Evolutionary conservation across 2,888 invertebrate species (phyloP), one percentile per base, ranked within the genome.

Genomic region (Netelia melanura): DNA sequence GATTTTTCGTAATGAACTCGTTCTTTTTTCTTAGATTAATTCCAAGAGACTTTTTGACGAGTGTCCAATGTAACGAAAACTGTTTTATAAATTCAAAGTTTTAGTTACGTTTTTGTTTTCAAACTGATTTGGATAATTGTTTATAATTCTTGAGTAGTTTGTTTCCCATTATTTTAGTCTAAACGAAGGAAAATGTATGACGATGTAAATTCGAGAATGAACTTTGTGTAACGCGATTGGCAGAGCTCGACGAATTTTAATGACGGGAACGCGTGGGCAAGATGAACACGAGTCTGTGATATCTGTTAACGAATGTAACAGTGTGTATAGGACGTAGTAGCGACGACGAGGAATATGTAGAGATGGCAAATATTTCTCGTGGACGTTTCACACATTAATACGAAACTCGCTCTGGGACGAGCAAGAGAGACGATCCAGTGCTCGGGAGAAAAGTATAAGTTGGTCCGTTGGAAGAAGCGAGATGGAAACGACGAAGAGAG

Each of bases 301-400:
- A 54, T 56, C 54, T 56, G 67, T 44, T 67, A 25, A 62, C 62
- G 62, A 62, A 67, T 44, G 43, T 44, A 56, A 17, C 8, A 56
- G 56, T 56, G 56, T 21, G 56, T 56, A 8, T 56, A 14, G 3
- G 3, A 56, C 17, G n/a, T 56, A 56, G 21, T 56, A 56, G 56
- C 48, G 11, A 14, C 48, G 14, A 1, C 56, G 56, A 56, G 8
- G 56, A 17, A 17, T 56, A 21, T 17, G 6, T 21, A 17, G n/a
- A 58, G 38, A 72, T 72, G 58, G 58, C 43, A 68, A 58, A 67
- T 65, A 58, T 58, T 58, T 68, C 23, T 77, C 30, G 56, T 56
- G 56, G 58, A 30, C 52, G 78, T 48, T 78, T 78, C 70, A 58
- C 67, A 70, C 70, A 78, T 78, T 70, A 70, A 70, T 70, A 61